phyloP scores from a whole-genome alignment of 2,797 vertebrate species.

The Pelobates cultripes region DNA sequence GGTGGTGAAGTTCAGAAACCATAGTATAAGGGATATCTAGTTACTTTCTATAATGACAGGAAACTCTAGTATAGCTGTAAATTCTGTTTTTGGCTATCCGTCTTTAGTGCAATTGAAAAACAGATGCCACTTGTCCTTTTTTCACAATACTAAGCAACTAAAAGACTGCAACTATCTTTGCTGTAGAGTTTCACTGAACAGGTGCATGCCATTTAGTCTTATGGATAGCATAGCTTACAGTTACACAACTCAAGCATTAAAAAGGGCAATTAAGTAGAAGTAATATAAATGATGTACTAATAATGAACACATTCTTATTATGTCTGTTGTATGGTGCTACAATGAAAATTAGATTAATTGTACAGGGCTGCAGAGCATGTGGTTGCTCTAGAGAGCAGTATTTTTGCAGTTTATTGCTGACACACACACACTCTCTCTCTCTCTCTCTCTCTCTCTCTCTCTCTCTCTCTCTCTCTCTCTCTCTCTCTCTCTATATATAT shows the following conservation, averaged over 20 bases:
- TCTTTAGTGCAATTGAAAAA: neutral
- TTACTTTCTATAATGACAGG: too few species aligned
- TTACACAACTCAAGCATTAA: neutral
- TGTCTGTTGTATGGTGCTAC: neutral
- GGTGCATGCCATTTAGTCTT: neutral
- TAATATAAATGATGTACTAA: neutral
- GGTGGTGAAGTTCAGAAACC: too few species aligned
- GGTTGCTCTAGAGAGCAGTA: neutral
- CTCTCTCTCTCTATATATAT: too few species aligned
- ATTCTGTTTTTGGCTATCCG: too few species aligned
- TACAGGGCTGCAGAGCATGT: neutral
- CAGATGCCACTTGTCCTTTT: conserved; percentile 25
- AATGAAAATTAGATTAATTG: neutral
- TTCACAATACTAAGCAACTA: neutral
- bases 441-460: too few species aligned
- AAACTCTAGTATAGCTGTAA: too few species aligned
- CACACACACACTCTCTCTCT: too few species aligned
- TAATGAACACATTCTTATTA: neutral
- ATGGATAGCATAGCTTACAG: neutral
- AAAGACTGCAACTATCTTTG: conserved; percentile 14
- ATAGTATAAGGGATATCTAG: too few species aligned
- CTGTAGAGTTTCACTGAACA: neutral
- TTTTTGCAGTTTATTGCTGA: too few species aligned
- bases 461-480: too few species aligned
- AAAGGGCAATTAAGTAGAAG: neutral